Conservation (phyloP, 2,797 vertebrate genomes). For the Periparus ater region DNA sequence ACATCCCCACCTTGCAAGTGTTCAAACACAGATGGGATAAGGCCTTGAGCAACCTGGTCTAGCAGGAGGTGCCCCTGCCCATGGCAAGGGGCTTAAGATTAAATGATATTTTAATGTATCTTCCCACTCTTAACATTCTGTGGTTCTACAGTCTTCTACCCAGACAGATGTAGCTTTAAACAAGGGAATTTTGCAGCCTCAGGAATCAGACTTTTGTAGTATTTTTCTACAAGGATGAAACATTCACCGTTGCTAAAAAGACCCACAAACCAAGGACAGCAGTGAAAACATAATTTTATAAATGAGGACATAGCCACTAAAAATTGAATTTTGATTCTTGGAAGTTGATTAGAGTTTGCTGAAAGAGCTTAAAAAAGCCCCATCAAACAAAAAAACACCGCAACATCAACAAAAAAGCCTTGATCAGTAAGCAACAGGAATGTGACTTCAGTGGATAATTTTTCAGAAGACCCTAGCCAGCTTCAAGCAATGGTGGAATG, state of each 20-base stretch:
- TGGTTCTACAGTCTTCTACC: background rate
- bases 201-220: background rate
- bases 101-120: background rate
- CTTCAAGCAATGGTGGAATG: background rate
- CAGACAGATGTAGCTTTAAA: background rate
- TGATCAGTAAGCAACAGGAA: background rate
- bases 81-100: background rate
- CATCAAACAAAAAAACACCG: background rate
- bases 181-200: background rate
- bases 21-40: background rate
- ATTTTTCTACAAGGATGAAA: background rate
- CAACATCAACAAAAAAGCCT: accelerated
- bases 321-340: background rate
- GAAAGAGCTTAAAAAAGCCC: accelerated
- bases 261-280: background rate
- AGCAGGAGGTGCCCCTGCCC: background rate
- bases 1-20: accelerated
- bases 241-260: background rate
- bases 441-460: background rate
- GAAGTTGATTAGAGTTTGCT: background rate
- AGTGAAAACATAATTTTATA: background rate
- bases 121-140: background rate
- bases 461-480: background rate
- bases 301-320: background rate
- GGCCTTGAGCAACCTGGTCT: background rate